These are phyloP conservation scores for Cyanistes caeruleus DNA, from an alignment of 2,113 vertebrate species.

Conservation along the genomic window DNA sequence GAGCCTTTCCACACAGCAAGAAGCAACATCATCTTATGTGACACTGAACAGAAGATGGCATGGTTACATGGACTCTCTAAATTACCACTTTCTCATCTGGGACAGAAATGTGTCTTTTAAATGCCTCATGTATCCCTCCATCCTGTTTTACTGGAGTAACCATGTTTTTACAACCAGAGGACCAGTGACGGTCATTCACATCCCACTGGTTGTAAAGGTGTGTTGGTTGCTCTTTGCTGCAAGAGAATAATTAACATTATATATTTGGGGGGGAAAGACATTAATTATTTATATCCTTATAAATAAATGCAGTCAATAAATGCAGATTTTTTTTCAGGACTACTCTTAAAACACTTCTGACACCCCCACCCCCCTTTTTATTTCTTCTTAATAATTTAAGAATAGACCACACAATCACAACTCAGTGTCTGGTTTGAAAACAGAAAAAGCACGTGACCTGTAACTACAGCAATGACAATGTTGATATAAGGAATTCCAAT, in stretches of 20 bases:
- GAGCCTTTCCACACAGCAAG: not conserved
- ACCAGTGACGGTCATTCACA: not conserved
- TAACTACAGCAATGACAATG: conserved; percentile 40
- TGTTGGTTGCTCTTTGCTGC: conserved; percentile 15
- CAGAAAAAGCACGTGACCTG: conserved; percentile 12
- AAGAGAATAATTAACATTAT: conserved; percentile 3
- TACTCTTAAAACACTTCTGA: not conserved
- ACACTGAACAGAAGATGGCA: not conserved
- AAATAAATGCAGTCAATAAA: not conserved
- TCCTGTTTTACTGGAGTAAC: not conserved
- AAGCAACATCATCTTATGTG: not conserved
- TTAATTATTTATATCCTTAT: not conserved
- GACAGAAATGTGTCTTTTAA: not conserved
- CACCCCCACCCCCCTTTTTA: fast-evolving
- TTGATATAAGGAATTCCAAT: conserved; percentile 41
- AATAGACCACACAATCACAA: not conserved
- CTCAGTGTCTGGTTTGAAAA: not conserved
- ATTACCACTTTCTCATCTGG: not conserved
- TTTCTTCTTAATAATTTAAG: not conserved
- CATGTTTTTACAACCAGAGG: conserved; percentile 5
- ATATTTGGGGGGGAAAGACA: not conserved
- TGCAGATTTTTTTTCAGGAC: not conserved
- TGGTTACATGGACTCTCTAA: not conserved
- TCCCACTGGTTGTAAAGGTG: not conserved
- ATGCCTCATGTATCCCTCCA: not conserved